These are phyloP conservation scores for Stenolophus ochropezus DNA, from an alignment of 2,888 invertebrate genomes.

Conservation along the genomic window DNA sequence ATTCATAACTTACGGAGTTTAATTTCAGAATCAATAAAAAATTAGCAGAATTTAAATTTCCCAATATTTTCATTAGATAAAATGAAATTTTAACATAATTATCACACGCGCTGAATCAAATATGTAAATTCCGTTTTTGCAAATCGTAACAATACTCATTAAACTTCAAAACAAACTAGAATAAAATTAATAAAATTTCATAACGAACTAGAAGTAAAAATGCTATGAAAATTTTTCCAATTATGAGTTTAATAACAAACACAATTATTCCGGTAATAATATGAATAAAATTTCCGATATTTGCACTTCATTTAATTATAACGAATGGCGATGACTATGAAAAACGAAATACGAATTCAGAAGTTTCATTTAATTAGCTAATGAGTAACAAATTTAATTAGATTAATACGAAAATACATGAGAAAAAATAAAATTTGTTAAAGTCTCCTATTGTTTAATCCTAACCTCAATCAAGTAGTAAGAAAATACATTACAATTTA, in stretches of 20 bases:
- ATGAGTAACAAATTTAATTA: constrained; percentile 29
- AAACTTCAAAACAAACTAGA: neutral
- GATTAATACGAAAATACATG: constrained; percentile 13
- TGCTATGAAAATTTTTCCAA: constrained; percentile 21
- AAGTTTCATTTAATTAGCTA: constrained; percentile 31
- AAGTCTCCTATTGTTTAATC: too few relatives aligned
- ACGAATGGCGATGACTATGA: neutral
- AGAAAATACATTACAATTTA: neutral
- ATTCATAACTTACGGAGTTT: neutral
- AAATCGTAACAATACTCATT: constrained; percentile 7
- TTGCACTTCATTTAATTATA: constrained; percentile 27
- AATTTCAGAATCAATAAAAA: neutral
- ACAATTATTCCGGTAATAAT: constrained; percentile 19
- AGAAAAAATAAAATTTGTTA: too few relatives aligned
- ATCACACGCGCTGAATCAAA: neutral
- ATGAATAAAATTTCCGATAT: constrained; percentile 25
- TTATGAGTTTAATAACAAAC: constrained; percentile 40
- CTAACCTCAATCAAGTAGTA: neutral
- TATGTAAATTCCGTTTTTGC: neutral
- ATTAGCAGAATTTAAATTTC: neutral
- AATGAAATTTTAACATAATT: neutral
- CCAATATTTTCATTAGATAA: neutral
- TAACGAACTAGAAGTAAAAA: constrained; percentile 31
- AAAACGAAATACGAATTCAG: constrained; percentile 15
- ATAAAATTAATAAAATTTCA: constrained; percentile 22